Evolutionary conservation across 2,113 vertebrate genomes (phyloP), one percentile per base, ranked within the genome.

Genomic region (Syngnathus floridae): DNA sequence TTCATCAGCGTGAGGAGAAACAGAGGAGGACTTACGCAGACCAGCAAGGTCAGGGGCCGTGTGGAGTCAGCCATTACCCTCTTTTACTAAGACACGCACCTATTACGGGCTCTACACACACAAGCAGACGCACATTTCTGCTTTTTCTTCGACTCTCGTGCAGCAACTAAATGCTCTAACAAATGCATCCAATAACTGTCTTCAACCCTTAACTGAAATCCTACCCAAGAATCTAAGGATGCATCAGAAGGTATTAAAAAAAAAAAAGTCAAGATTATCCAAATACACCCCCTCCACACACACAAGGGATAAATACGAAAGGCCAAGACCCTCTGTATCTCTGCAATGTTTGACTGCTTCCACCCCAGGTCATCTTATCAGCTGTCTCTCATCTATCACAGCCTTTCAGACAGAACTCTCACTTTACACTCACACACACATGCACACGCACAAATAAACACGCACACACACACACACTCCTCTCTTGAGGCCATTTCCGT

Each of bases 1-100:
- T 66, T 86, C 82, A 86, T 91, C 87, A 84, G 88, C 83, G 76
- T 87, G 90, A 90, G 85, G 80, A 91, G 92, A 91, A 93, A 93
- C 91, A 93, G 87, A 91, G 88, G 90, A 91, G 74, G 83, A 85
- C 84, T 92, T 87, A 88, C 91, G 86, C 85, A 86, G 88, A 90
- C 84, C 83, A 74, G 14, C 62, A 7, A 70, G 90, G 91, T 91
- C 92, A 92, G 84, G 90, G 92, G 91, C 82, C 88, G 72, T 64
- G 79, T 78, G 77, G 91, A 89, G 90, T 87, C 88, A 88, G 90
- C 89, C 82, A 49, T 85, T 87, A 85, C 81, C 78, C 82, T 82
- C 76, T 79, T 40, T 92, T 80, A 80, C 75, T 41, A 58, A 78
- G n/a, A 81, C 78, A 75, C 67, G 81, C 67, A 82, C 79, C 74